Evolutionary conservation across 2,888 invertebrate species (phyloP).

Genomic region (Sepioteuthis lessoniana): DNA sequence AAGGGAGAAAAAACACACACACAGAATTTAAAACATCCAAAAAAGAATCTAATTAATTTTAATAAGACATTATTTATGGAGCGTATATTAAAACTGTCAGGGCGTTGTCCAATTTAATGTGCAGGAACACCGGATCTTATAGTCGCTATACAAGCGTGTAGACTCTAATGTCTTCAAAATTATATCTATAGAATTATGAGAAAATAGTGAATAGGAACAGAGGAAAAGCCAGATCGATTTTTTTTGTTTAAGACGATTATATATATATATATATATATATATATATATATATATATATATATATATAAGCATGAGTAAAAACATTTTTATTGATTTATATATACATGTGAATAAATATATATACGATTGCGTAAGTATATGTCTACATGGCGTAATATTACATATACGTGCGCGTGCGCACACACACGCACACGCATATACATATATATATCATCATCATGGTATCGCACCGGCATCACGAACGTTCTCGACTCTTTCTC

Average conservation of each 20-base stretch:
- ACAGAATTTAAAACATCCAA: neutral
- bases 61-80: neutral
- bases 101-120: neutral
- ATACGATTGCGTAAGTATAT: too few relatives aligned
- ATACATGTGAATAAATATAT: too few relatives aligned
- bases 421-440: too few relatives aligned
- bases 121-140: neutral
- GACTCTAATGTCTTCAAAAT: neutral
- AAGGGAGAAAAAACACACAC: neutral
- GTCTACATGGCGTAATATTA: too few relatives aligned
- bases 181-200: neutral
- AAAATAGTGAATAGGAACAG: neutral
- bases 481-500: too few relatives aligned
- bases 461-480: too few relatives aligned
- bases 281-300: neutral
- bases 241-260: neutral
- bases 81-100: neutral
- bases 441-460: too few relatives aligned
- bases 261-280: neutral
- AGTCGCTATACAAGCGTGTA: neutral
- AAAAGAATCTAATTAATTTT: constrained; percentile 10
- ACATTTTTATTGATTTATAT: too few relatives aligned
- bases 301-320: neutral
- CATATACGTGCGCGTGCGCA: too few relatives aligned
- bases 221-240: neutral